Evolutionary conservation across 2,797 vertebrate species (phyloP).

Genomic region (Pipistrellus pipistrellus): DNA sequence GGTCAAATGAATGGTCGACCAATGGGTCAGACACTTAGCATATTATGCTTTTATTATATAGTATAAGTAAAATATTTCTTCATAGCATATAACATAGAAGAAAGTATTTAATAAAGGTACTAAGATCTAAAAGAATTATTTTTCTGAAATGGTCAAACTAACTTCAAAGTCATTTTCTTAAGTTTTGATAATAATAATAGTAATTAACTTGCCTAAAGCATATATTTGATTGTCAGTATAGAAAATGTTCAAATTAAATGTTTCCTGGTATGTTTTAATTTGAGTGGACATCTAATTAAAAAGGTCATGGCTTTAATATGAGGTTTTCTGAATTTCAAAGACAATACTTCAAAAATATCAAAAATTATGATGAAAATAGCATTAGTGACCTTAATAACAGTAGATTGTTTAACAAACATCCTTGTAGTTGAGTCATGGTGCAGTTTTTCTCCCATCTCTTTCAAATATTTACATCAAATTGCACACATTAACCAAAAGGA

Average conservation of each 20-base stretch:
- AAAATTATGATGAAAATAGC: not conserved
- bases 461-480: not conserved
- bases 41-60: too few relatives aligned
- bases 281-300: not conserved
- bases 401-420: not conserved
- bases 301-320: not conserved
- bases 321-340: slow-evolving; percentile 25
- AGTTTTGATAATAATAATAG: slow-evolving; percentile 3
- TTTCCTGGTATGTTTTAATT: not conserved
- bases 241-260: not conserved
- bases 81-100: not conserved
- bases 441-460: not conserved
- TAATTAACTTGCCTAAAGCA: not conserved
- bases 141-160: slow-evolving; percentile 4
- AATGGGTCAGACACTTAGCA: too few relatives aligned
- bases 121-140: slow-evolving; percentile 12
- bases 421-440: not conserved
- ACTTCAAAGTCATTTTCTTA: slow-evolving; percentile 23
- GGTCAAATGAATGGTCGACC: too few relatives aligned
- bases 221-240: not conserved
- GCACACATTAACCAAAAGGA: not conserved
- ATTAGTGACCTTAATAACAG: not conserved
- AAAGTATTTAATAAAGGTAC: not conserved
- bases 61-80: not conserved
- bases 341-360: not conserved